phyloP scores from a whole-genome alignment of 2,797 vertebrate genomes.

The Diplodus sargus region DNA sequence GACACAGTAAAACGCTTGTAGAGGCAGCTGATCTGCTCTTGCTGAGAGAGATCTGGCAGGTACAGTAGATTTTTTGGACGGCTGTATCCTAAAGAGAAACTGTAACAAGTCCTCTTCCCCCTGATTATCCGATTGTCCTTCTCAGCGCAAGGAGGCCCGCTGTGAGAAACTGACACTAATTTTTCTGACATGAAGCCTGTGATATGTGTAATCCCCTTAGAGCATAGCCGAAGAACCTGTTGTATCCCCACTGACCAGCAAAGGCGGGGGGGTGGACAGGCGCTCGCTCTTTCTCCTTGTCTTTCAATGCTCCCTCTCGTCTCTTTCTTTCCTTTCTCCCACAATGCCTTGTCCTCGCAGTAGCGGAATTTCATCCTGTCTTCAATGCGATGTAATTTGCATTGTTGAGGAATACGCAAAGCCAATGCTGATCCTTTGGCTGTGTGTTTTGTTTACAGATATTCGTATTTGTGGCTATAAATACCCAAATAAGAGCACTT shows the following conservation, averaged over 20 bases:
- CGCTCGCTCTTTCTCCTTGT: slow-evolving; percentile 23
- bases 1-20: slow-evolving; percentile 7
- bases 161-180: slow-evolving; percentile 71
- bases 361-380: slow-evolving; percentile 19
- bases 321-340: slow-evolving; percentile 1
- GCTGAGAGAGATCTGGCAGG: background rate
- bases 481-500: slow-evolving; percentile 50
- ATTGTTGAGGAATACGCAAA: slow-evolving; percentile 18
- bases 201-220: slow-evolving; percentile 79
- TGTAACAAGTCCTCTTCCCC: slow-evolving; percentile 25
- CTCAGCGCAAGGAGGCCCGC: slow-evolving; percentile 42
- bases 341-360: background rate
- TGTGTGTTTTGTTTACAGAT: slow-evolving; percentile 44
- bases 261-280: slow-evolving; percentile 24
- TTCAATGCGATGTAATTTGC: slow-evolving; percentile 24
- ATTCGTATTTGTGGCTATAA: slow-evolving; percentile 41
- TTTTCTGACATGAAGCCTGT: slow-evolving; percentile 73
- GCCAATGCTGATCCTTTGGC: slow-evolving; percentile 16
- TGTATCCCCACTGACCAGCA: slow-evolving; percentile 57
- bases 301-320: slow-evolving; percentile 17
- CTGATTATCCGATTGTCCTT: slow-evolving; percentile 61
- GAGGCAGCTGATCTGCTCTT: background rate
- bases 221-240: slow-evolving; percentile 67
- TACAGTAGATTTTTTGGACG: slow-evolving; percentile 11
- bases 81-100: slow-evolving; percentile 22